Conservation (phyloP, 2,888 invertebrate genomes). For the Azorinus chamasolen region DNA sequence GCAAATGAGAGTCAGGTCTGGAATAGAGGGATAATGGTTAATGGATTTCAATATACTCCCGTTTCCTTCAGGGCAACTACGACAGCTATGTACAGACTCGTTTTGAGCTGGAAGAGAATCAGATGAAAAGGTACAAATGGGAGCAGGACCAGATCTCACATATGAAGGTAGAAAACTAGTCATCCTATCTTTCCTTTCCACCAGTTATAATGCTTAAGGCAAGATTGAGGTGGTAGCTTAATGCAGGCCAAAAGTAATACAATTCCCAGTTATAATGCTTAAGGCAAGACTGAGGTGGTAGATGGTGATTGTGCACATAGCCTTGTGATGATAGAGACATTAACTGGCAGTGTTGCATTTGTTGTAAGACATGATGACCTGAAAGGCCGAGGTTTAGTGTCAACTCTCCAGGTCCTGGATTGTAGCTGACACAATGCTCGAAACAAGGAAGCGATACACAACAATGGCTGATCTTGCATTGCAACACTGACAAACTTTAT, state of each 20-base stretch:
- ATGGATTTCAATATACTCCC: background rate
- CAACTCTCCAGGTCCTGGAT: conserved; percentile 65
- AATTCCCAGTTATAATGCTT: no score
- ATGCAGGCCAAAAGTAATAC: no score
- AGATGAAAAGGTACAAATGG: conserved; percentile 99
- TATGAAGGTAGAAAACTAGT: conserved; percentile 93
- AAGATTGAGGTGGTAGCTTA: no score
- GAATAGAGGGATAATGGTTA: no score
- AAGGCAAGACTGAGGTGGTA: no score
- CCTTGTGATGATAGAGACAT: no score
- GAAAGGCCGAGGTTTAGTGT: conserved; percentile 84
- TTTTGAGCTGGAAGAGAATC: conserved; percentile 98
- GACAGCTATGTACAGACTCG: conserved; percentile 98
- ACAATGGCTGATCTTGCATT: conserved; percentile 46
- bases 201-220: no score
- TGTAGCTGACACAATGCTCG: conserved; percentile 77
- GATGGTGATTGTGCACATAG: no score
- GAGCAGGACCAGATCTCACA: conserved; percentile 99
- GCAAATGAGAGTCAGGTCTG: no score
- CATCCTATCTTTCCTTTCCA: no score
- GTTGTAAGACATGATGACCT: conserved; percentile 78
- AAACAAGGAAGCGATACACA: conserved; percentile 78
- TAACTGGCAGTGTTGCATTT: background rate
- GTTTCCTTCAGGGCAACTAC: conserved; percentile 92
- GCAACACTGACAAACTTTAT: no score